These are phyloP conservation scores for Diadromus collaris DNA, from an alignment of 2,888 invertebrate genomes.

Conservation along the genomic window DNA sequence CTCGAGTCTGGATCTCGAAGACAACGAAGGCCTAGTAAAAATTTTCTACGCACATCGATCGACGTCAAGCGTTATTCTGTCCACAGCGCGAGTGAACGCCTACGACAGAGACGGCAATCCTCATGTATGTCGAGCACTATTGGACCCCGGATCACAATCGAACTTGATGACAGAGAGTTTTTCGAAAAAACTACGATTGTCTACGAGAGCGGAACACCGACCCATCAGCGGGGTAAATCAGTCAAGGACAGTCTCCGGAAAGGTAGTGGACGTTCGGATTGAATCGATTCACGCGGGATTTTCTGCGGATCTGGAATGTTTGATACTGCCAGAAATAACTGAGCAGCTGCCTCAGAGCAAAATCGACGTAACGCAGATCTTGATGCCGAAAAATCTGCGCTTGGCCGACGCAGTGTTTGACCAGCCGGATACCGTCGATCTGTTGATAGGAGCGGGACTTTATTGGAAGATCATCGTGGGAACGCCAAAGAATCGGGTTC, in stretches of 20 bases:
- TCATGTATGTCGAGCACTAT: slow-evolving; percentile 36
- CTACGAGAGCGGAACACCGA: slow-evolving; percentile 23
- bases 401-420: slow-evolving; percentile 33
- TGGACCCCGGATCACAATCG: slow-evolving; percentile 53
- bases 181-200: slow-evolving; percentile 33
- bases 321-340: slow-evolving; percentile 38
- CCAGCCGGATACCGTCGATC: slow-evolving; percentile 31
- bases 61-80: slow-evolving; percentile 34
- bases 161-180: slow-evolving; percentile 51
- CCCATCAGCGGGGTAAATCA: slow-evolving; percentile 49
- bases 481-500: slow-evolving; percentile 25
- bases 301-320: slow-evolving; percentile 21
- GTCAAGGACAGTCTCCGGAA: slow-evolving; percentile 16
- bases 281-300: slow-evolving; percentile 30
- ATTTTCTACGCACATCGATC: slow-evolving; percentile 35
- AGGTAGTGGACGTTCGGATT: slow-evolving; percentile 22
- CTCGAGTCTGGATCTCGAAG: not conserved
- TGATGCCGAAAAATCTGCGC: slow-evolving; percentile 18
- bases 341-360: slow-evolving; percentile 32
- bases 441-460: slow-evolving; percentile 33
- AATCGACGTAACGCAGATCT: slow-evolving; percentile 29
- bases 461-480: slow-evolving; percentile 41
- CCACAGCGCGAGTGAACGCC: slow-evolving; percentile 23
- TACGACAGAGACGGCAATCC: slow-evolving; percentile 26
- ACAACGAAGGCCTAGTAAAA: slow-evolving; percentile 11